Conservation (phyloP, 30 jellyfish, hydroid and myxozoan species). For the Aurelia aurita region DNA sequence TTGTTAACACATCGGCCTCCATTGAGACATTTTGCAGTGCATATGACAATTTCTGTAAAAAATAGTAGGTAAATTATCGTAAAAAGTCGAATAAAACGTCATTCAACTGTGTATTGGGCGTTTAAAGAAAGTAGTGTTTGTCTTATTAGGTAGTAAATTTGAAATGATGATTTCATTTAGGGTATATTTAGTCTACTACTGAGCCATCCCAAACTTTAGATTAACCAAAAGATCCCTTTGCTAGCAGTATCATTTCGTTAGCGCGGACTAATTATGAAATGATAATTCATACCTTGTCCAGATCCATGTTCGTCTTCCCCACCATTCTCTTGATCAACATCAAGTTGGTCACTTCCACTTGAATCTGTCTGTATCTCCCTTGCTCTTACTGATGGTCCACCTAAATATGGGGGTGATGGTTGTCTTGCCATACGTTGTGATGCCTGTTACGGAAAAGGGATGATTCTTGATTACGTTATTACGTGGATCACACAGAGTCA, state of each 20-base stretch:
- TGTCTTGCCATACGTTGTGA: constrained; percentile 57
- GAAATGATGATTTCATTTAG: no score
- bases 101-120: no score
- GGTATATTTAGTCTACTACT: no score
- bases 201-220: no score
- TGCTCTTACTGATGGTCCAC: constrained; percentile 25
- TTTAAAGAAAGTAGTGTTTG: no score
- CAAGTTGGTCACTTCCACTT: constrained; percentile 48
- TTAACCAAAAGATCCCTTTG: no score
- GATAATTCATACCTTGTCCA: constrained; percentile 54
- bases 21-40: constrained; percentile 64
- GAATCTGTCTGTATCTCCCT: constrained; percentile 40
- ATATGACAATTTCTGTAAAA: constrained; percentile 18
- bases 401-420: constrained; percentile 67
- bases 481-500: no score
- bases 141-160: no score
- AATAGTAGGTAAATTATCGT: neutral
- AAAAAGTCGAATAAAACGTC: no score
- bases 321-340: constrained; percentile 56
- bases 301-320: constrained; percentile 77
- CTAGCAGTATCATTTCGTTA: no score
- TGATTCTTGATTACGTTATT: no score
- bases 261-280: no score
- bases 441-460: constrained; percentile 22
- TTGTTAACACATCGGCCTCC: constrained; percentile 74